A percentile compares a stretch with the other conserved stretches of the same genome.
phyloP scores from a whole-genome alignment of 2,113 vertebrate genomes.

The Ancistrus triradiatus region DNA sequence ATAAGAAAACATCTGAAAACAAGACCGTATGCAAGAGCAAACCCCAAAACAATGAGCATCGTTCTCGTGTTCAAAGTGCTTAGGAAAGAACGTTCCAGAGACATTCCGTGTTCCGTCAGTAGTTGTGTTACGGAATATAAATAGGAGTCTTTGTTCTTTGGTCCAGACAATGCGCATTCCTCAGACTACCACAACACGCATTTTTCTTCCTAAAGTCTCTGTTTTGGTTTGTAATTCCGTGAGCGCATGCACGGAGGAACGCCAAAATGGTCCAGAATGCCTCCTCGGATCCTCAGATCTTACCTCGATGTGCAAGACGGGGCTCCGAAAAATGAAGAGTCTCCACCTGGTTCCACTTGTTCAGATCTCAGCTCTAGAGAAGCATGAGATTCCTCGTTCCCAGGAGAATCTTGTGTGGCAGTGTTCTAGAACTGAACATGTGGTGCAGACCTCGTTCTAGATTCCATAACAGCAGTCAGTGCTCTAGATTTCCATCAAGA shows the following conservation, averaged over 20 bases:
- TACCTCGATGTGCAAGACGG: too few species aligned
- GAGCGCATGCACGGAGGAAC: too few species aligned
- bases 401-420: too few species aligned
- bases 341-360: background rate
- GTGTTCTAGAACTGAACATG: too few species aligned
- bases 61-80: conserved; percentile 66
- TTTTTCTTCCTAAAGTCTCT: too few species aligned
- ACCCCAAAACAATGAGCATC: conserved; percentile 13
- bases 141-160: conserved; percentile 48
- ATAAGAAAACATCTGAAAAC: background rate
- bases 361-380: background rate
- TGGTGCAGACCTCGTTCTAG: too few species aligned
- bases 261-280: too few species aligned
- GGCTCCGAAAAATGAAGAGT: too few species aligned
- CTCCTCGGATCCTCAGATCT: too few species aligned
- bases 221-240: background rate
- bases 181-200: conserved; percentile 10
- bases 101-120: conserved; percentile 35
- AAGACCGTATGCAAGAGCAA: background rate
- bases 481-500: too few species aligned
- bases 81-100: conserved; percentile 53
- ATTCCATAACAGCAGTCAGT: too few species aligned
- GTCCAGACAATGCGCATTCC: conserved; percentile 29
- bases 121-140: conserved; percentile 64
- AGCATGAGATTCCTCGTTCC: too few species aligned